Base-by-base conservation (phyloP, 23 tunicate species). In the Trididemnum miniatum region DNA sequence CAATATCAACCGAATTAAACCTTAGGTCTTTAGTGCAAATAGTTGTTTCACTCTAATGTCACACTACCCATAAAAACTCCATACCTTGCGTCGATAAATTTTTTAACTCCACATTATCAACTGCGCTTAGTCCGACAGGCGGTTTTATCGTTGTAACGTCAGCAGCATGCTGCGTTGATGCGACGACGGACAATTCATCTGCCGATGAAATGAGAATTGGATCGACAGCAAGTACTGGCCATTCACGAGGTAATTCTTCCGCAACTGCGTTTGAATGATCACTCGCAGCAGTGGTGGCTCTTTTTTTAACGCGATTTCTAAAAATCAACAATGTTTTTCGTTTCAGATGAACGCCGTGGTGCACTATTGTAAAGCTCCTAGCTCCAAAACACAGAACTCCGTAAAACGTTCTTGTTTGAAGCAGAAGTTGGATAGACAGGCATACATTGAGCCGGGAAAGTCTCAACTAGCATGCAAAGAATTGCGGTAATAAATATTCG, bases 301-400 rank as follows among this genome's bases (percentile, higher is more conserved):
- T 74, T 23, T 77, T 52, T 27, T 77, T 77, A 18, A 5, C 66
- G 20, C 82, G 82, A 77, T 77, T 54, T 77, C 82, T 77, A 44
- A 44, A 44, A n/a, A n/a, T n/a, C n/a, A n/a, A n/a, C n/a, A n/a
- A n/a, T n/a, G n/a, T n/a, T n/a, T n/a, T n/a, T n/a, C n/a, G n/a
- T n/a, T n/a, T n/a, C n/a, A n/a, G n/a, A n/a, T n/a, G n/a, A n/a
- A n/a, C n/a, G n/a, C n/a, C n/a, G n/a, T n/a, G n/a, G n/a, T n/a
- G n/a, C n/a, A n/a, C n/a, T n/a, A n/a, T n/a, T n/a, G n/a, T n/a
- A n/a, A n/a, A n/a, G n/a, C n/a, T n/a, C n/a, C n/a, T n/a, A n/a
- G n/a, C n/a, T n/a, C n/a, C n/a, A n/a, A n/a, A n/a, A n/a, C n/a
- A n/a, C n/a, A n/a, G n/a, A n/a, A n/a, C n/a, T n/a, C n/a, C n/a